Evolutionary conservation across 2,888 invertebrate genomes (phyloP).

Genomic region (Nephrotoma flavescens): DNA sequence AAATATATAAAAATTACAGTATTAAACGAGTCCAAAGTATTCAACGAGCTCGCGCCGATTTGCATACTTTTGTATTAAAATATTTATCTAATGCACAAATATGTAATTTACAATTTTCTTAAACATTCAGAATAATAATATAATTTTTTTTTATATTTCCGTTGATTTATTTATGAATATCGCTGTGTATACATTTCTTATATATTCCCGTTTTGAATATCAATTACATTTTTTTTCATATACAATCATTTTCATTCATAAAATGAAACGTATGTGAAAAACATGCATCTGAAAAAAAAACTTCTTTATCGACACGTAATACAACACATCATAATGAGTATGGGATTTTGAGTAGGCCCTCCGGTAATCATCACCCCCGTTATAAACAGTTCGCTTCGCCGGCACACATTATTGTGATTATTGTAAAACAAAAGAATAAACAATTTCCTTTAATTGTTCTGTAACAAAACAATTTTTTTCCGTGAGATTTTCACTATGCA

Average conservation of each 20-base stretch:
- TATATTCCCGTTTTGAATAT: neutral
- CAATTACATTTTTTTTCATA: neutral
- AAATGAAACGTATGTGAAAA: neutral
- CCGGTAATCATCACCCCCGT: neutral
- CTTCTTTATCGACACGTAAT: neutral
- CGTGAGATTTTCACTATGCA: neutral
- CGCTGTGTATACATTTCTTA: neutral
- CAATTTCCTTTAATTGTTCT: neutral
- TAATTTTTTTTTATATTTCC: neutral
- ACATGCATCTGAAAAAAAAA: neutral
- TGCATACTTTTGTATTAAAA: slow-evolving; percentile 14
- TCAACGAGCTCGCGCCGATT: slow-evolving; percentile 13
- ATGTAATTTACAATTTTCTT: slow-evolving; percentile 13
- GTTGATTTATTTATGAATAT: neutral
- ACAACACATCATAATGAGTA: neutral
- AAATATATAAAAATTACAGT: slow-evolving; percentile 11
- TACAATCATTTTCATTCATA: neutral
- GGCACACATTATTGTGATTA: neutral
- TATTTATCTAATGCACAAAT: neutral
- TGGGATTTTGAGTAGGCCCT: neutral
- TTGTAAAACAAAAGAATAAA: neutral
- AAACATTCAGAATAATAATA: neutral
- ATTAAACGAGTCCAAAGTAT: slow-evolving; percentile 9
- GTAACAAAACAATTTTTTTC: neutral
- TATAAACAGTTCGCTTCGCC: neutral